Evolutionary conservation across 2,888 invertebrate species (phyloP).

Genomic region (Drosophila meridiana): DNA sequence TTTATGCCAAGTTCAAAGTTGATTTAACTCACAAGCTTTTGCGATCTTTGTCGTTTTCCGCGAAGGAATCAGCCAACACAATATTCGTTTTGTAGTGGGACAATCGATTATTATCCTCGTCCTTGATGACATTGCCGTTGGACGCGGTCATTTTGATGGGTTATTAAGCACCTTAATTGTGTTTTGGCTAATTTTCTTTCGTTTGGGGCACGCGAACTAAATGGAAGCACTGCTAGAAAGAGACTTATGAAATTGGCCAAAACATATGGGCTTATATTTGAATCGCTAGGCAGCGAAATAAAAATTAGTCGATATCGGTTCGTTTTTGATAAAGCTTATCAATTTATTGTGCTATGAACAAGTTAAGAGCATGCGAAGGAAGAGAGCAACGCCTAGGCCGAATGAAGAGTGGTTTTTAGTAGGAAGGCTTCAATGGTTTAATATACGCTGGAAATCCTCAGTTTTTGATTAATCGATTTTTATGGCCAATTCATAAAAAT

Average conservation of each 20-base stretch:
- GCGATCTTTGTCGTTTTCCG: constrained; percentile 45
- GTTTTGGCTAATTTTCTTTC: not conserved
- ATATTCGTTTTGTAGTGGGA: constrained; percentile 66
- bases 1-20: not conserved
- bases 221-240: constrained; percentile 13
- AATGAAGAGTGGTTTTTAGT: constrained; percentile 16
- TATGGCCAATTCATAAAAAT: not conserved
- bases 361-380: constrained; percentile 38
- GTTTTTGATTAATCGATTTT: constrained; percentile 1
- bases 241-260: constrained; percentile 43
- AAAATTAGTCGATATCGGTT: constrained; percentile 42
- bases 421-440: not conserved
- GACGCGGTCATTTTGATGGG: constrained; percentile 49
- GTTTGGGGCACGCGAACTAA: constrained; percentile 22
- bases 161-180: not conserved
- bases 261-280: constrained; percentile 47
- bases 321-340: constrained; percentile 51
- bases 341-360: constrained; percentile 47
- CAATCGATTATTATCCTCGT: constrained; percentile 44
- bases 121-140: constrained; percentile 65
- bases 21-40: constrained; percentile 63
- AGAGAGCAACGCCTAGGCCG: constrained; percentile 1
- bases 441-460: not conserved
- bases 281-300: constrained; percentile 16
- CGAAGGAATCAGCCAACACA: constrained; percentile 54